phyloP scores from a whole-genome alignment of 2,888 invertebrate genomes.

The Halictus quadricinctus region DNA sequence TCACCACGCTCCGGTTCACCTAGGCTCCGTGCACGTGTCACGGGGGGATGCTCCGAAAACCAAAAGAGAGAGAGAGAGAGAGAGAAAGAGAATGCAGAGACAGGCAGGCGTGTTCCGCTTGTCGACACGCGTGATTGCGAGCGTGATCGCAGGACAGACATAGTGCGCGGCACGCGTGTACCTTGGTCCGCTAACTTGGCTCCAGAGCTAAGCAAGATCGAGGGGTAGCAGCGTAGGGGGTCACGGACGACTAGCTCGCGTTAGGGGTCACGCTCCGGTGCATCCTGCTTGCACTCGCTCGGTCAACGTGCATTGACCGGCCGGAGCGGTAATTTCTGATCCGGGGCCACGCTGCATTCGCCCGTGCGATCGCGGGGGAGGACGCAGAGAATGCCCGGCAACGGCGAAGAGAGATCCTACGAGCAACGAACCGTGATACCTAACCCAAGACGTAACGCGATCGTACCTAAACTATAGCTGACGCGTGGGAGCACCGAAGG shows the following conservation, averaged over 20 bases:
- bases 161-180: conserved; percentile 3
- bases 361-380: conserved; percentile 60
- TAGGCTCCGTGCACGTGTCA: conserved; percentile 27
- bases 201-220: conserved; percentile 12
- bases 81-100: not conserved
- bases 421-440: conserved; percentile 32
- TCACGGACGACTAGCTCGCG: conserved; percentile 78
- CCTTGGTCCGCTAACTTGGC: not conserved
- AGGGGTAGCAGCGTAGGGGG: conserved; percentile 67
- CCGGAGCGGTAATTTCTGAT: conserved; percentile 77
- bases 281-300: conserved; percentile 68
- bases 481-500: not conserved
- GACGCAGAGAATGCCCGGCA: conserved; percentile 55
- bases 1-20: conserved; percentile 62
- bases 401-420: conserved; percentile 58
- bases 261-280: conserved; percentile 79
- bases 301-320: conserved; percentile 71
- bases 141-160: not conserved
- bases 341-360: conserved; percentile 71
- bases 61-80: not conserved
- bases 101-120: conserved; percentile 13
- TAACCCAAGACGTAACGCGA: not conserved
- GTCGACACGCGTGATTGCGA: conserved; percentile 19
- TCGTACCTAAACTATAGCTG: not conserved
- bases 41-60: not conserved